A percentile compares a stretch with the other conserved stretches of the same genome.
Evolutionary conservation across 92 coral and sea anemone species (phyloP).

Genomic region (Pocillopora meandrina): DNA sequence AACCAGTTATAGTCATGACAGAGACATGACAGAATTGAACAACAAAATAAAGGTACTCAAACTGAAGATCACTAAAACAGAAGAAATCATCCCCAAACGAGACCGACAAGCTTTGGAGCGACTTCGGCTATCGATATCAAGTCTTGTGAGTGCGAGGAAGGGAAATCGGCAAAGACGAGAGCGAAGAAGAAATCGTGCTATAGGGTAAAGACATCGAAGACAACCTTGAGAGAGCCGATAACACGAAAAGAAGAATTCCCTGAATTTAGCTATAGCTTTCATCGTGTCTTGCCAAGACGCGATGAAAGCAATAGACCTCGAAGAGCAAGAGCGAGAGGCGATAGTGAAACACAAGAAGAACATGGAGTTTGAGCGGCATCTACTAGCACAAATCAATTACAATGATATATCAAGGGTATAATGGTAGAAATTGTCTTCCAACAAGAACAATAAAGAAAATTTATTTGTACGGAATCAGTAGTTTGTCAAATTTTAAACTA

Average conservation of each 20-base stretch:
- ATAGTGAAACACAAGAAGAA: slow-evolving; percentile 38
- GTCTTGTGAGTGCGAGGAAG: slow-evolving; percentile 17
- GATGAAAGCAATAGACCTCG: slow-evolving; percentile 7
- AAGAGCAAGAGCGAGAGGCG: slow-evolving; percentile 40
- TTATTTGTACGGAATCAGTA: no score
- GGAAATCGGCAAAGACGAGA: slow-evolving; percentile 28
- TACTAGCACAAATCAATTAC: slow-evolving; percentile 30
- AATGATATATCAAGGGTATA: no score
- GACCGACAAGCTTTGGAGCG: slow-evolving; percentile 26
- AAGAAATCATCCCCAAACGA: not conserved
- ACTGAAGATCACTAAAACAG: slow-evolving; percentile 5
- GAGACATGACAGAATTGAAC: not conserved
- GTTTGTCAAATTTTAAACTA: no score
- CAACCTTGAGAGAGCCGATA: slow-evolving; percentile 31
- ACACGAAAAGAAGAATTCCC: slow-evolving; percentile 7
- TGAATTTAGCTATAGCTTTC: no score
- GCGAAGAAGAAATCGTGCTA: not conserved
- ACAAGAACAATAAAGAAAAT: no score
- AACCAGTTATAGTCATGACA: no score
- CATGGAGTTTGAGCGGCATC: slow-evolving; percentile 52
- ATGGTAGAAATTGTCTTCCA: no score
- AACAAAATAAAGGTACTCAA: slow-evolving; percentile 19
- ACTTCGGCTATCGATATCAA: slow-evolving; percentile 10
- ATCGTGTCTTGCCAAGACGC: not conserved
- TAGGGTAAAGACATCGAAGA: slow-evolving; percentile 18